phyloP scores from a whole-genome alignment of 2,113 vertebrate species.

The Ictalurus punctatus region DNA sequence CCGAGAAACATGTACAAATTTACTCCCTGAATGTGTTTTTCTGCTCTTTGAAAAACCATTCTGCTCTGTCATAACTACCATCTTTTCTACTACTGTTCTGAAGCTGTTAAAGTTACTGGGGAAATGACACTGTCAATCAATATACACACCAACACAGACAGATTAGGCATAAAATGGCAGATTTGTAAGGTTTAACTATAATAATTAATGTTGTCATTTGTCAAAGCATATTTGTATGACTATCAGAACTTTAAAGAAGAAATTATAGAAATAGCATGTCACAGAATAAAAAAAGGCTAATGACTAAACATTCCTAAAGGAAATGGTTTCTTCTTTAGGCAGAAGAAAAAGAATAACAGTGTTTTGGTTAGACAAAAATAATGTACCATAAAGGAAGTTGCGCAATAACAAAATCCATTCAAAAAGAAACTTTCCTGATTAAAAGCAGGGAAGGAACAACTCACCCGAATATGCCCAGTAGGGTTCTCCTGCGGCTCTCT shows the following conservation, averaged over 20 bases:
- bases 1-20: neutral
- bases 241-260: neutral
- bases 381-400: neutral
- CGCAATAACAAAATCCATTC: neutral
- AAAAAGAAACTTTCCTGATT: conserved; percentile 19
- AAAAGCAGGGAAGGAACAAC: conserved; percentile 44
- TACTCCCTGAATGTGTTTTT: neutral
- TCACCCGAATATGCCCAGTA: conserved; percentile 98
- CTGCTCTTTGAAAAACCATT: neutral
- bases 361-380: neutral
- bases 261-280: neutral
- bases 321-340: neutral
- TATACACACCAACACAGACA: neutral
- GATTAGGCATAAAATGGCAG: neutral
- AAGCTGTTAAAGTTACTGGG: neutral
- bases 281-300: neutral
- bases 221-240: neutral
- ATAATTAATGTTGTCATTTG: neutral
- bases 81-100: neutral
- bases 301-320: neutral
- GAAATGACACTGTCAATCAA: neutral
- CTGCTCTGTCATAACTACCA: neutral
- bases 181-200: neutral
- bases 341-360: neutral
- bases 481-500: conserved; percentile 85